Conservation (phyloP, 1,140 invertebrate genomes). For the Cydia fagiglandana region DNA sequence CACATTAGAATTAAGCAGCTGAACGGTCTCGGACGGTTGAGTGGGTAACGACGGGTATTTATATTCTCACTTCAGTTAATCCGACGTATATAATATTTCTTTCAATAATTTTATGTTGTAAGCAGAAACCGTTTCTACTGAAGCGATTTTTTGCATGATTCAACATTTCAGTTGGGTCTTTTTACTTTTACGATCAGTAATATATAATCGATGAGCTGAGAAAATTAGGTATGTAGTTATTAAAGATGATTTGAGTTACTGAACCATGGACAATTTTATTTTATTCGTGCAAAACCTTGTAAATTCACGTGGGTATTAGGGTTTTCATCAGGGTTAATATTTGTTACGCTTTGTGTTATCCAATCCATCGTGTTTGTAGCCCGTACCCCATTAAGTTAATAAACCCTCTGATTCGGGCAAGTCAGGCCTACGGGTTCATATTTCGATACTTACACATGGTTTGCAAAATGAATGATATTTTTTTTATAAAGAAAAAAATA, state of each 20-base stretch:
- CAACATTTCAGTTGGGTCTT: neutral
- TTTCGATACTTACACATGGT: neutral
- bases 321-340: neutral
- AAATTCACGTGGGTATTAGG: no score
- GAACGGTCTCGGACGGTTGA: slow-evolving; percentile 5
- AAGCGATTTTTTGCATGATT: neutral
- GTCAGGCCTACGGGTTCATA: neutral
- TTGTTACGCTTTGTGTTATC: neutral
- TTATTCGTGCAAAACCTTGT: no score
- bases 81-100: neutral
- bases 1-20: neutral
- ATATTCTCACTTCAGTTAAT: slow-evolving; percentile 4
- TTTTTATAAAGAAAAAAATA: no score
- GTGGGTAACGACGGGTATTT: neutral
- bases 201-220: no score
- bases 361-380: neutral
- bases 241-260: no score
- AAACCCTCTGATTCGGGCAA: neutral
- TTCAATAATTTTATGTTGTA: neutral
- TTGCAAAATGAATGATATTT: no score
- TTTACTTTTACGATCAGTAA: neutral
- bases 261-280: no score
- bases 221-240: no score
- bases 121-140: neutral
- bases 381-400: slow-evolving; percentile 1